phyloP scores from a whole-genome alignment of 2,888 invertebrate species.

The Pogonocherus hispidulus region DNA sequence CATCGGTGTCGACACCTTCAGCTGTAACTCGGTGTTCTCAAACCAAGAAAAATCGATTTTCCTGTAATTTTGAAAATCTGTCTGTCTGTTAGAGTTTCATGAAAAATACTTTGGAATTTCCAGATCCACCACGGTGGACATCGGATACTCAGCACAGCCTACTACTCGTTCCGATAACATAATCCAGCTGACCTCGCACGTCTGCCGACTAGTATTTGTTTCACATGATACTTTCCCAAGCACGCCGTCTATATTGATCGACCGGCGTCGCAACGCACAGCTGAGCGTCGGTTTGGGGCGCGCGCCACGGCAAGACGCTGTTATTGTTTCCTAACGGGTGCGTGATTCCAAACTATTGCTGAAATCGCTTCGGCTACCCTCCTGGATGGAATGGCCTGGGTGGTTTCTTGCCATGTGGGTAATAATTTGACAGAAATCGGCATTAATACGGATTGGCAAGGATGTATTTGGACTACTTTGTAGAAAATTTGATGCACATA shows the following conservation, averaged over 20 bases:
- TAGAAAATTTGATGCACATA: no score
- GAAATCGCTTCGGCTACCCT: slow-evolving; percentile 23
- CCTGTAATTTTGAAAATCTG: no score
- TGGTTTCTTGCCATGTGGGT: not conserved
- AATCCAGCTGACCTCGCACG: slow-evolving; percentile 55
- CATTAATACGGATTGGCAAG: not conserved
- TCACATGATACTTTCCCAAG: slow-evolving; percentile 63
- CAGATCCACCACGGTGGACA: no score
- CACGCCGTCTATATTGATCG: slow-evolving; percentile 59
- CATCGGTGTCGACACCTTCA: no score
- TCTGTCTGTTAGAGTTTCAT: no score
- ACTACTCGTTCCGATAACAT: slow-evolving; percentile 57
- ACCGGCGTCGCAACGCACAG: slow-evolving; percentile 56
- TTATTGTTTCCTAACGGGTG: slow-evolving; percentile 47
- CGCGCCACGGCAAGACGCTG: slow-evolving; percentile 47
- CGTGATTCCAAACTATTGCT: slow-evolving; percentile 48
- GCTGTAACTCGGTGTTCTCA: no score
- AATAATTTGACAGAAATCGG: not conserved
- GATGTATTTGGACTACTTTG: no score
- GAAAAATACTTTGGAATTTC: no score
- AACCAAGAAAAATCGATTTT: no score
- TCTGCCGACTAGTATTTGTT: slow-evolving; percentile 55
- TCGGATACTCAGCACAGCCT: slow-evolving; percentile 19
- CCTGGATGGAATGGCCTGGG: not conserved
- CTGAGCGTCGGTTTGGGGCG: slow-evolving; percentile 49